Conservation (phyloP, 2,797 vertebrate genomes). For the Anguilla obscura region DNA sequence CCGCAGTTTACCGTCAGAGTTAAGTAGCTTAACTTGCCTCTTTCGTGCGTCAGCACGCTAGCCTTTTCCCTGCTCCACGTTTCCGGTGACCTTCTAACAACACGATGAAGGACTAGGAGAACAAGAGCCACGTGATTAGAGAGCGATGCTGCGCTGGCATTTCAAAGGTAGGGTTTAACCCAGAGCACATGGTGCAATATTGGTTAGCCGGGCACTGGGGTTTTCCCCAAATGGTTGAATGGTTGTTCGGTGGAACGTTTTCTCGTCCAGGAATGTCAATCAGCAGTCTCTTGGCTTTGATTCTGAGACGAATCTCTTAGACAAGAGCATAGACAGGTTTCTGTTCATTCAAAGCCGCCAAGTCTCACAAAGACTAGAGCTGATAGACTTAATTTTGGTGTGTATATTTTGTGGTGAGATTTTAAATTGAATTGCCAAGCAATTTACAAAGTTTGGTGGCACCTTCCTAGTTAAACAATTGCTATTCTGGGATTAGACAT, state of each 20-base stretch:
- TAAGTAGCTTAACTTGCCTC: background rate
- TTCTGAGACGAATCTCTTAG: background rate
- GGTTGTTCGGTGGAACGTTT: constrained; percentile 41
- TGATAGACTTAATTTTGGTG: background rate
- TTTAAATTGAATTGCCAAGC: background rate
- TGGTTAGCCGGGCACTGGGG: background rate
- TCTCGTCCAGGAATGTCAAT: background rate
- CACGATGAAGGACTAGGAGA: background rate
- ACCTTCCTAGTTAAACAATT: background rate
- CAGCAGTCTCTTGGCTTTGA: background rate
- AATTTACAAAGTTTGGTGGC: background rate
- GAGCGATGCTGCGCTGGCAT: background rate
- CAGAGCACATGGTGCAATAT: background rate
- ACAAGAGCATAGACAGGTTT: background rate
- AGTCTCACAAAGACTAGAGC: background rate
- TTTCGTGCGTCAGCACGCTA: background rate
- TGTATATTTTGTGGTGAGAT: background rate
- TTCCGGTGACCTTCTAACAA: background rate
- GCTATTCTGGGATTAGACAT: background rate
- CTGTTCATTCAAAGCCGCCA: background rate
- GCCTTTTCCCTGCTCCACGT: background rate
- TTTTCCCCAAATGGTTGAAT: constrained; percentile 24
- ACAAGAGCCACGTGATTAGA: background rate
- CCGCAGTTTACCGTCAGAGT: background rate
- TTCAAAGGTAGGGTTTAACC: background rate